These are phyloP conservation scores for Corella eumyota DNA, from an alignment of 23 tunicate genomes.

Conservation along the genomic window DNA sequence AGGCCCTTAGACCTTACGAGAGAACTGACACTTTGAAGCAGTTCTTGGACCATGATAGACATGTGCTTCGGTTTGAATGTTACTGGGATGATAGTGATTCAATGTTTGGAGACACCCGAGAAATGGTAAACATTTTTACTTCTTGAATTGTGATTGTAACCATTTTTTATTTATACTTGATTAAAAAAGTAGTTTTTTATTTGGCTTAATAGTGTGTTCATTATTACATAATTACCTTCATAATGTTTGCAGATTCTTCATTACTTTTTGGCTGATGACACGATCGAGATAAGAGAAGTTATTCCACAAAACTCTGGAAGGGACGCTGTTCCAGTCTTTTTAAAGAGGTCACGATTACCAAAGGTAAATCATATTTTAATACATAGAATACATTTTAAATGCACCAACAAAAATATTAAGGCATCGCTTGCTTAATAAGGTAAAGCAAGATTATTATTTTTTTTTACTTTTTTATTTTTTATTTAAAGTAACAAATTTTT, in stretches of 20 bases:
- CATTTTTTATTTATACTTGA: background rate
- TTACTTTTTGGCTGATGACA: conserved; percentile 97
- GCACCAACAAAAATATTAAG: background rate
- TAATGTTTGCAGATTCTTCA: conserved; percentile 46
- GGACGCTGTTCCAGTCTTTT: conserved; percentile 84
- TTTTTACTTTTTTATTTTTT: background rate
- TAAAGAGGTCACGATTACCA: conserved; percentile 72
- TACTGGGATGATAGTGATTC: conserved; percentile 97
- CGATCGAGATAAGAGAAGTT: conserved; percentile 85
- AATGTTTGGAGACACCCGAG: conserved; percentile 91
- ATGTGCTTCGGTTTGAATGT: conserved; percentile 79
- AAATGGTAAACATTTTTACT: conserved; percentile 40
- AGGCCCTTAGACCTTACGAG: conserved; percentile 95
- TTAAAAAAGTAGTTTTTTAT: no score
- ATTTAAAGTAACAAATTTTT: background rate
- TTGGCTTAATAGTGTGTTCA: no score
- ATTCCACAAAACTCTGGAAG: conserved; percentile 89
- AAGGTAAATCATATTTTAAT: conserved; percentile 22
- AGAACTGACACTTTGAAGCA: conserved; percentile 87
- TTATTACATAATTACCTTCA: background rate
- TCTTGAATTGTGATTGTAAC: background rate
- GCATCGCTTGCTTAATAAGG: background rate
- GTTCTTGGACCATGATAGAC: conserved; percentile 86
- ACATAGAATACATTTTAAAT: background rate
- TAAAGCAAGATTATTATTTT: background rate